These are phyloP conservation scores for Hedychridium roseum DNA, from an alignment of 2,888 invertebrate species.

Conservation along the genomic window DNA sequence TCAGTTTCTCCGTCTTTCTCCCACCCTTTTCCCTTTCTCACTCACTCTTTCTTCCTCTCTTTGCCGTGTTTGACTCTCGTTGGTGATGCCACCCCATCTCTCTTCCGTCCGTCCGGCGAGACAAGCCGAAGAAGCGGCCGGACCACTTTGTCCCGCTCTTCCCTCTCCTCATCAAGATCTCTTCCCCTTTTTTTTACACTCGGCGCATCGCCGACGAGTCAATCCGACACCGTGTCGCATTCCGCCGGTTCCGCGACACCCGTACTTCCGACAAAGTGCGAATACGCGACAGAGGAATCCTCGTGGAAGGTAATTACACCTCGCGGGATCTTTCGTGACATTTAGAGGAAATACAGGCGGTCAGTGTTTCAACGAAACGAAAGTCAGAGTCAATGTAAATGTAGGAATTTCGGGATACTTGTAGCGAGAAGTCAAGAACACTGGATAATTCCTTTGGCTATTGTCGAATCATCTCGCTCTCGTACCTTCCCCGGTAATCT, in stretches of 20 bases:
- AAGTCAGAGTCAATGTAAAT: not conserved
- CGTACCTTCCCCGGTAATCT: no score
- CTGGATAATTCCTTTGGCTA: no score
- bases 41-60: constrained; percentile 18
- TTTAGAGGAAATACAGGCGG: no score
- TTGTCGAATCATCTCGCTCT: no score
- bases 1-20: constrained; percentile 30
- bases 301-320: not conserved
- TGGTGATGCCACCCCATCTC: not conserved
- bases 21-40: constrained; percentile 15
- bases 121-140: constrained; percentile 51
- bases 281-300: not conserved
- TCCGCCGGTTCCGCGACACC: constrained; percentile 37
- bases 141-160: constrained; percentile 59
- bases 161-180: constrained; percentile 16
- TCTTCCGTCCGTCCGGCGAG: constrained; percentile 11
- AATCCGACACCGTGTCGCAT: constrained; percentile 48
- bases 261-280: constrained; percentile 34
- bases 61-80: constrained; percentile 8
- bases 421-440: no score
- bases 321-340: not conserved
- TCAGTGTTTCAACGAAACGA: not conserved
- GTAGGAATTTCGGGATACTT: no score
- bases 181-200: constrained; percentile 28
- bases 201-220: constrained; percentile 47